Base-by-base conservation (phyloP, 2,888 invertebrate genomes). In the Phengaris alcon region DNA sequence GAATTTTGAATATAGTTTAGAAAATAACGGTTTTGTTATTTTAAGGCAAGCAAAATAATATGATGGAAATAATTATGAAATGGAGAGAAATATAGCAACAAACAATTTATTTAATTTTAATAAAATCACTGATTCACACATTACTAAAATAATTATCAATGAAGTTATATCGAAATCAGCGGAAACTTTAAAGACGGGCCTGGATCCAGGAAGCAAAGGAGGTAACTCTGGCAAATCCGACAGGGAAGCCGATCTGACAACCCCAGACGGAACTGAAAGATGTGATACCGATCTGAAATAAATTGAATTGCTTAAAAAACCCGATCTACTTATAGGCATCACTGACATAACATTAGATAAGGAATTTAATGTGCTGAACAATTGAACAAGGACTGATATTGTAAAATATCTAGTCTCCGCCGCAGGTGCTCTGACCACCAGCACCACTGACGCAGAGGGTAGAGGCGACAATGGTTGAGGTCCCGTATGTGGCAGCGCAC, bases 381-480 rank as follows among this genome's bases (percentile, higher is more conserved):
- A 54, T n/a, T n/a, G n/a, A n/a, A n/a, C n/a, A n/a, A n/a, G n/a
- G 22, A 22, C 22, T 22, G 22, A 22, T 22, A 22, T 22, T 22
- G 22, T 22, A 22, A 22, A 22, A 22, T 22, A 22, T 22, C 22
- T 22, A 83, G 79, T 88, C 87, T 0, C 86, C 84, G 12, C 82
- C 85, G 82, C 94, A 94, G 3, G 88, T 86, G 59, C 89, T 86
- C 74, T 77, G 83, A 2, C 86, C 85, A 3, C 81, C 81, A 3
- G 79, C 78, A 75, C 84, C 85, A 82, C 85, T 82, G 78, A 86
- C 83, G 86, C 90, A 85, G 82, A 89, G 77, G 51, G 90, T 88
- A 0, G 82, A 82, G 0, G 76, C 77, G 6, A 83, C 81, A 12
- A 93, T 83, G 10, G 55, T 55, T 4, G 68, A 85, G 76, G 73